Percentiles rank a stretch among this genome's conserved stretches.
Evolutionary conservation across 2,113 vertebrate species (phyloP).

Genomic region (Andinoacara biseriatus): DNA sequence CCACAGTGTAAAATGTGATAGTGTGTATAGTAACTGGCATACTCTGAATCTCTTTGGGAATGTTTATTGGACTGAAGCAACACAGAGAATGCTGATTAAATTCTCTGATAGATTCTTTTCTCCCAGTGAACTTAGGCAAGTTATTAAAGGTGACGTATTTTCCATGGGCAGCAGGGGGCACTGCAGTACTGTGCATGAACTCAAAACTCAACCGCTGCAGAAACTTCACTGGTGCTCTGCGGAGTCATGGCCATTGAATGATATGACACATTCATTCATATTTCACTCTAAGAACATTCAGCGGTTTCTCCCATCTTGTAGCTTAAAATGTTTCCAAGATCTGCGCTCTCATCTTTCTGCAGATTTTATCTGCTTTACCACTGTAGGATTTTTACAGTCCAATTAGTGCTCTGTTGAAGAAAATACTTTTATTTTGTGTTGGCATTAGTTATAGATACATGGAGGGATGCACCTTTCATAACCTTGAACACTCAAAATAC

Average conservation of each 20-base stretch:
- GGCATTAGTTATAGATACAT: not conserved
- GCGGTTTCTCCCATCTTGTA: conserved; percentile 13
- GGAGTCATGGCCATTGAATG: conserved; percentile 63
- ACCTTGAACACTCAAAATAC: not conserved
- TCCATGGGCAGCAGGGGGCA: conserved; percentile 54
- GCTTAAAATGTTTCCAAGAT: conserved; percentile 35
- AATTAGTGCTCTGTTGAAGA: not conserved
- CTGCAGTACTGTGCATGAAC: conserved; percentile 35
- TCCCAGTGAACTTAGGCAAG: not conserved
- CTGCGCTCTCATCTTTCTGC: conserved; percentile 9
- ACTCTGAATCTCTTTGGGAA: not conserved
- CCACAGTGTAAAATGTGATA: not conserved
- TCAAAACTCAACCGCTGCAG: not conserved
- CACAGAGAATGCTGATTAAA: conserved; percentile 5
- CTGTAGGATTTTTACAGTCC: not conserved
- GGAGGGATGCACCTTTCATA: not conserved
- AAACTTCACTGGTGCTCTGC: conserved; percentile 43
- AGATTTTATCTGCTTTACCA: conserved; percentile 6
- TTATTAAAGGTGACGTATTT: not conserved
- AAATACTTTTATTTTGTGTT: conserved; percentile 11
- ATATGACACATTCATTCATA: conserved; percentile 63
- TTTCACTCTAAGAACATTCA: conserved; percentile 54
- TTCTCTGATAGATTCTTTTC: not conserved
- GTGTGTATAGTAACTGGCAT: not conserved
- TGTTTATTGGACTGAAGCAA: conserved; percentile 2